These are phyloP conservation scores for Agapostemon virescens DNA, from an alignment of 2,888 invertebrate species.

Conservation along the genomic window DNA sequence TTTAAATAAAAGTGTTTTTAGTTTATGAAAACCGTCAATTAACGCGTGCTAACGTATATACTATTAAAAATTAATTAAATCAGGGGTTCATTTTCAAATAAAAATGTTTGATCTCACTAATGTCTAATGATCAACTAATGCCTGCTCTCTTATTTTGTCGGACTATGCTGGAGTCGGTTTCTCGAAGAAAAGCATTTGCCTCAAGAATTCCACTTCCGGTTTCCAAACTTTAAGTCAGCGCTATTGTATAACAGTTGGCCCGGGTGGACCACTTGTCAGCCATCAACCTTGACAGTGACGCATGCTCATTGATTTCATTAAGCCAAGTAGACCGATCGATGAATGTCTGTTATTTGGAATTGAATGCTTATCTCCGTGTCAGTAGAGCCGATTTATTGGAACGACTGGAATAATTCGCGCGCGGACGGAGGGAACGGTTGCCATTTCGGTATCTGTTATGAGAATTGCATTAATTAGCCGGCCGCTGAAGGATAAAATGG, in stretches of 20 bases:
- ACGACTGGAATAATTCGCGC: not conserved
- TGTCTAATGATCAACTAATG: no score
- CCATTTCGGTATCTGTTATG: constrained; percentile 1
- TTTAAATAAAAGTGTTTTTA: no score
- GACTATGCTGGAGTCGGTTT: no score
- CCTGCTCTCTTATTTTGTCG: not conserved
- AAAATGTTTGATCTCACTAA: no score
- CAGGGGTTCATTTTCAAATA: no score
- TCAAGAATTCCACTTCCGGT: not conserved
- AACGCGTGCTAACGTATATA: no score
- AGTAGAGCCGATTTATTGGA: not conserved
- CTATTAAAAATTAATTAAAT: no score
- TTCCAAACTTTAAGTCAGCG: not conserved
- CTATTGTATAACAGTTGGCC: not conserved
- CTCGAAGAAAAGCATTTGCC: not conserved
- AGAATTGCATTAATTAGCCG: constrained; percentile 10
- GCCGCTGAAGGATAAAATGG: not conserved
- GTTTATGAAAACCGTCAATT: no score
- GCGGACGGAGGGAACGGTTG: not conserved
- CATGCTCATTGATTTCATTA: constrained; percentile 48
- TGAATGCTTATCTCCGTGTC: not conserved
- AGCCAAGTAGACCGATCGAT: constrained; percentile 31
- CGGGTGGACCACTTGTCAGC: constrained; percentile 7
- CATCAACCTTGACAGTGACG: constrained; percentile 28
- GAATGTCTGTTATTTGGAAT: constrained; percentile 36